Percentiles rank a stretch among this genome's conserved stretches.
phyloP scores from a whole-genome alignment of 2,797 vertebrate genomes.

The Acipenser transmontanus region DNA sequence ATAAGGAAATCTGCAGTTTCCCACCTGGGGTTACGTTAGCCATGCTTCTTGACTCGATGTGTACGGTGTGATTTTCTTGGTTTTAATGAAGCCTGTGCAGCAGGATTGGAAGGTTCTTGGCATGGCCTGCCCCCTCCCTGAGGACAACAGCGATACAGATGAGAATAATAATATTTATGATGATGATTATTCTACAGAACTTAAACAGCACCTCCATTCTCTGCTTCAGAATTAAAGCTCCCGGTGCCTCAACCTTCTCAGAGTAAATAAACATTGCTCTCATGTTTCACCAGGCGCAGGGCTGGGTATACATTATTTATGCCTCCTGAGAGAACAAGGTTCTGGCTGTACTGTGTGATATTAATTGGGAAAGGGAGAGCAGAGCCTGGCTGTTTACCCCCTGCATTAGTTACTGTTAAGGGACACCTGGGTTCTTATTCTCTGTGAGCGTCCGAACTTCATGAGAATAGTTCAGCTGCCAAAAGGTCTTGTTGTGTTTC shows the following conservation, averaged over 20 bases:
- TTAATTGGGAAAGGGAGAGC: slow-evolving; percentile 29
- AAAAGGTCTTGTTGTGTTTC: too few relatives aligned
- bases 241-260: background rate
- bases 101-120: too few relatives aligned
- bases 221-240: background rate
- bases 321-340: slow-evolving; percentile 34
- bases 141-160: background rate
- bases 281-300: slow-evolving; percentile 31
- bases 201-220: background rate
- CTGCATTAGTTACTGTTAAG: slow-evolving; percentile 48
- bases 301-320: slow-evolving; percentile 40
- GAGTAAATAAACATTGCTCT: slow-evolving; percentile 41
- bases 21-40: too few relatives aligned
- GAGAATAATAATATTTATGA: background rate
- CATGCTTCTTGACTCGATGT: too few relatives aligned
- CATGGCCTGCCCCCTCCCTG: too few relatives aligned
- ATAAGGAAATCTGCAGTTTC: too few relatives aligned
- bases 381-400: slow-evolving; percentile 49
- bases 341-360: slow-evolving; percentile 34
- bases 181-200: background rate
- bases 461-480: too few relatives aligned
- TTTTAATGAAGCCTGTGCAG: too few relatives aligned
- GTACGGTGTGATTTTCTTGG: too few relatives aligned
- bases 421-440: slow-evolving; percentile 55
- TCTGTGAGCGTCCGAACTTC: background rate